Percentiles rank a stretch among this genome's conserved stretches.
These are phyloP conservation scores for Drosophila mettleri DNA, from an alignment of 2,888 invertebrate species.

Conservation along the genomic window DNA sequence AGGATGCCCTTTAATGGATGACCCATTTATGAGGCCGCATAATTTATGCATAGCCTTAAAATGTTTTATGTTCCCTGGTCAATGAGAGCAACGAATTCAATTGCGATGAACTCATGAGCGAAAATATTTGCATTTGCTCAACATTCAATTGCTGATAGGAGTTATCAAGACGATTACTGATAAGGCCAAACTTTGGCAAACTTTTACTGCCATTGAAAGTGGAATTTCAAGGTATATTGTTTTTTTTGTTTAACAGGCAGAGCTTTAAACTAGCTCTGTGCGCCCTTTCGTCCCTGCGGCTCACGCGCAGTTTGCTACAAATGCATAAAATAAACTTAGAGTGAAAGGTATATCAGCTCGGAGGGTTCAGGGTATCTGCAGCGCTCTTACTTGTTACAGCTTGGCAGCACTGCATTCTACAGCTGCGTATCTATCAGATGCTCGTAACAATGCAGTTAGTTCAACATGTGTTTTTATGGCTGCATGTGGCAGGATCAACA, in stretches of 20 bases:
- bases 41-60: slow-evolving; percentile 38
- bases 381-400: too few relatives aligned
- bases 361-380: too few relatives aligned
- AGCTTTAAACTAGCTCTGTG: too few relatives aligned
- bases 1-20: slow-evolving; percentile 13
- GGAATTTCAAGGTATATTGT: too few relatives aligned
- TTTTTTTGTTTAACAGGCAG: too few relatives aligned
- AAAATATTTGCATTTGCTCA: slow-evolving; percentile 13
- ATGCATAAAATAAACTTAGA: too few relatives aligned
- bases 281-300: too few relatives aligned
- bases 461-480: slow-evolving; percentile 42
- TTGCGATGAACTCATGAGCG: slow-evolving; percentile 13
- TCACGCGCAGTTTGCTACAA: too few relatives aligned
- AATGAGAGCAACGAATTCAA: slow-evolving; percentile 27
- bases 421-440: slow-evolving; percentile 1
- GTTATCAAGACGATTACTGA: slow-evolving; percentile 28
- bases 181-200: slow-evolving; percentile 2
- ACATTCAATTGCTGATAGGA: slow-evolving; percentile 23
- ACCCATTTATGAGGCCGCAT: slow-evolving; percentile 13
- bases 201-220: too few relatives aligned
- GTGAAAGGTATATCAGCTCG: too few relatives aligned
- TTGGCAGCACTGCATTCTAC: slow-evolving; percentile 19
- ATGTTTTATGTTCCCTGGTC: slow-evolving; percentile 12
- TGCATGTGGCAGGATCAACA: background rate
- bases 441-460: slow-evolving; percentile 19